A percentile compares a stretch with the other conserved stretches of the same genome.
phyloP scores from a whole-genome alignment of 2,888 invertebrate genomes.

The Phragmatobia fuliginosa region DNA sequence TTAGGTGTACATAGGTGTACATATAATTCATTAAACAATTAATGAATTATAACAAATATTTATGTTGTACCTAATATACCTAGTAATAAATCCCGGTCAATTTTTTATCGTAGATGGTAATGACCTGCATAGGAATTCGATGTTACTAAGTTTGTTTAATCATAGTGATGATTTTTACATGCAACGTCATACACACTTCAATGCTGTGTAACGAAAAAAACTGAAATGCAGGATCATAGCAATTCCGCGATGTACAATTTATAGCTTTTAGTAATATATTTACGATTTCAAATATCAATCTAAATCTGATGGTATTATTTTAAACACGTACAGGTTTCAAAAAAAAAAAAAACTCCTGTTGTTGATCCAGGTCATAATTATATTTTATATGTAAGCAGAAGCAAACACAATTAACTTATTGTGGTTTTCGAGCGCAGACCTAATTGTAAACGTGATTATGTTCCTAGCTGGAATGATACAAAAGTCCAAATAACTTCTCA shows the following conservation, averaged over 20 bases:
- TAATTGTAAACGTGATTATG: no score
- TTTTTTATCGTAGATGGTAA: no score
- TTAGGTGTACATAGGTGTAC: no score
- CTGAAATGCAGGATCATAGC: no score
- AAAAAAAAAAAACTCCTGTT: neutral
- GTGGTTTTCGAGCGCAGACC: no score
- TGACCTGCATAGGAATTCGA: no score
- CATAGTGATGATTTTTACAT: neutral
- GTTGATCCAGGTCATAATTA: neutral
- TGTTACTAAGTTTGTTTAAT: neutral
- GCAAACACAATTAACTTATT: no score
- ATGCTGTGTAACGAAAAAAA: no score
- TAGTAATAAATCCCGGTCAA: no score
- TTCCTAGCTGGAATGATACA: neutral
- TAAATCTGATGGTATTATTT: neutral
- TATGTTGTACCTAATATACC: slow-evolving; percentile 9
- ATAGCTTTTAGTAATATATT: no score
- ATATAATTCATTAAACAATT: neutral
- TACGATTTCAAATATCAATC: neutral
- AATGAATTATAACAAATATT: neutral
- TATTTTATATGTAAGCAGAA: neutral
- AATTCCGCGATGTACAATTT: no score
- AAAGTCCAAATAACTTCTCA: neutral
- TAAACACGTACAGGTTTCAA: neutral
- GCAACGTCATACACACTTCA: no score